Conservation (phyloP, 2,113 vertebrate genomes). For the Malaclemys terrapin region DNA sequence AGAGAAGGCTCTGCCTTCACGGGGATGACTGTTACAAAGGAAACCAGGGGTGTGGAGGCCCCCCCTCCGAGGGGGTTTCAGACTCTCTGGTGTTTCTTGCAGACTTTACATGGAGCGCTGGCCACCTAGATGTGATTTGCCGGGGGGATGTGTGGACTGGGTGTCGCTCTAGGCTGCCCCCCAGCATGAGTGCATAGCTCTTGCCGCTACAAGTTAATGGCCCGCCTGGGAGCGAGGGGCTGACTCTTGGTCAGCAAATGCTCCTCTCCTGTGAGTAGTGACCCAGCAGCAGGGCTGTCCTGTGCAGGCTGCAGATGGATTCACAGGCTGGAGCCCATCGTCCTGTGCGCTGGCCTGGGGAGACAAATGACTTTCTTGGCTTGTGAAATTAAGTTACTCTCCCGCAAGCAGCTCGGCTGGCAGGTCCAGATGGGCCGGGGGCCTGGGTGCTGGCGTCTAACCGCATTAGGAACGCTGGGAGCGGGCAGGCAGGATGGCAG, state of each 20-base stretch:
- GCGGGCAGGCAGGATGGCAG: not conserved
- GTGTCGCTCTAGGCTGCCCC: not conserved
- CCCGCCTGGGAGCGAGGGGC: not conserved
- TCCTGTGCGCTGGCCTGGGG: not conserved
- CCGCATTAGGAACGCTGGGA: rapidly evolving
- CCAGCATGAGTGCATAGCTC: not conserved
- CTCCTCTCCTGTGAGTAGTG: too few species aligned
- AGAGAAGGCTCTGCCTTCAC: too few species aligned
- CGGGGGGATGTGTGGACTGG: not conserved
- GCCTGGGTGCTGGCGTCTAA: not conserved
- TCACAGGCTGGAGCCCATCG: not conserved
- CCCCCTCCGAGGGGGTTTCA: too few species aligned
- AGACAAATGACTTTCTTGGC: not conserved
- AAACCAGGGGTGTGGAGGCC: too few species aligned
- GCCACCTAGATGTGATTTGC: not conserved
- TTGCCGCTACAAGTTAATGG: not conserved
- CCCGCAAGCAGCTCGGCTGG: not conserved
- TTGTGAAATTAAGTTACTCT: not conserved
- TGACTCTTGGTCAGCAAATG: not conserved
- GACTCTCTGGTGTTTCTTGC: too few species aligned
- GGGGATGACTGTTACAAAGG: too few species aligned
- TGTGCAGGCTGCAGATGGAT: not conserved
- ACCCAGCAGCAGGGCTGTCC: not conserved
- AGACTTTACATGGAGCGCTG: too few species aligned
- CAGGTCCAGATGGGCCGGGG: not conserved